Evolutionary conservation across 2,797 vertebrate species (phyloP), one percentile per base, ranked within the genome.

Genomic region (Alauda arvensis): DNA sequence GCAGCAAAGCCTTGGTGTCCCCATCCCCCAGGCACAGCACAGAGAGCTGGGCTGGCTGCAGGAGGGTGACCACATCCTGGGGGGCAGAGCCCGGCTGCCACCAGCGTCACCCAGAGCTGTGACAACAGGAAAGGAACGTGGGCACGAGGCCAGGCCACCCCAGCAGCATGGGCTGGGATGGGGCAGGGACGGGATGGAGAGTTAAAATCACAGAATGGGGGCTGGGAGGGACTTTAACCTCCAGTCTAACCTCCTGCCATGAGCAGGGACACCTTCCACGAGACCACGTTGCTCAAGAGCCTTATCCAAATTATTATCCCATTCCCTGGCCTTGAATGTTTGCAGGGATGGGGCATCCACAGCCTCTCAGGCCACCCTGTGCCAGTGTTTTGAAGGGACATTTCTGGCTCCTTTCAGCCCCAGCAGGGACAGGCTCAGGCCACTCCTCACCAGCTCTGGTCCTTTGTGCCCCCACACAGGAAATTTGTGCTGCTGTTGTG

Each of bases 121-220:
- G 28, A 77, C 29, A 71, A 45, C 57, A 86, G 60, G 79, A 87
- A 81, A 39, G 70, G 56, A 60, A 12, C 0, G 0, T 33, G 20
- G 57, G 18, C 8, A 10, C 0, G 0, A 0, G 4, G 43, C 37
- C 37, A n/a, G 5, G 40, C 2, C 74, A 37, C 40, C 29, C 37
- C 48, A 28, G 42, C 33, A n/a, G 20, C 29, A 3, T 0, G 0
- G 20, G 43, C 20, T 0, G 0, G 39, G 45, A 62, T 0, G 0
- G 15, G 21, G 10, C 37, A n/a, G 26, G 42, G 49, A 26, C 46
- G 56, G 34, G 24, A 9, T 19, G 29, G 55, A 29, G 61, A 23
- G 17, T 12, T 16, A 13, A 19, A 55, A 74, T 13, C 43, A 68
- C 56, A 43, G 9, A 18, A 14, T 25, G 24, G 24, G 59, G 42